phyloP scores from a whole-genome alignment of 2,113 vertebrate species.

The Canis aureus region DNA sequence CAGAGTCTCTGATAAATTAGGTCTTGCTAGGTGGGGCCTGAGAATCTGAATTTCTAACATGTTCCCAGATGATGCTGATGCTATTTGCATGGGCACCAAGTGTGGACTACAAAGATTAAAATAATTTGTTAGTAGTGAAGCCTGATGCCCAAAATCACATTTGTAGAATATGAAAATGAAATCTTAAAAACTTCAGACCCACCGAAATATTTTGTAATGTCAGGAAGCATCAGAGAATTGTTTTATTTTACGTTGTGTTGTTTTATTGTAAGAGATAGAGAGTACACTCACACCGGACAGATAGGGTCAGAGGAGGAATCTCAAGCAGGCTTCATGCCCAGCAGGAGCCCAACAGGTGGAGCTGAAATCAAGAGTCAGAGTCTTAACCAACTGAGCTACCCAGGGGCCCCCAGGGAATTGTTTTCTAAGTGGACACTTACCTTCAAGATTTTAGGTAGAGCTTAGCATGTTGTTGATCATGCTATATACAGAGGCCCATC shows the following conservation, averaged over 20 bases:
- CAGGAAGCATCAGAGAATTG: not conserved
- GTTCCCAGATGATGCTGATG: not conserved
- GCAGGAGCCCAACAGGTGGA: too few species aligned
- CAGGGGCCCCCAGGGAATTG: too few species aligned
- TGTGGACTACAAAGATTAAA: not conserved
- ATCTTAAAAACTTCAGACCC: not conserved
- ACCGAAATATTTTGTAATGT: not conserved
- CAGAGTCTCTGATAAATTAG: not conserved
- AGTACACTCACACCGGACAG: too few species aligned
- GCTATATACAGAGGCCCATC: not conserved
- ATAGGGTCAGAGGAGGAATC: not conserved
- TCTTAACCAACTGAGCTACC: too few species aligned
- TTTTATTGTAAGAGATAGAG: too few species aligned
- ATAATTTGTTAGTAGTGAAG: not conserved
- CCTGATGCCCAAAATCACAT: not conserved
- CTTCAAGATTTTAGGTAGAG: not conserved
- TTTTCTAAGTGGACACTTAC: not conserved
- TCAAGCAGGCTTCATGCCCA: not conserved
- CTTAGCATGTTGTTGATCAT: not conserved
- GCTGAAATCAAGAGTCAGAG: too few species aligned
- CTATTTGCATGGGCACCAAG: not conserved
- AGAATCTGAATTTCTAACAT: not conserved
- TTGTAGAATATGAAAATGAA: slow-evolving; percentile 22
- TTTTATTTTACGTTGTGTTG: not conserved
- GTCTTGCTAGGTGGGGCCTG: not conserved